These are phyloP conservation scores for Arrhamphus sclerolepis DNA, from an alignment of 2,797 vertebrate genomes.

Conservation along the genomic window DNA sequence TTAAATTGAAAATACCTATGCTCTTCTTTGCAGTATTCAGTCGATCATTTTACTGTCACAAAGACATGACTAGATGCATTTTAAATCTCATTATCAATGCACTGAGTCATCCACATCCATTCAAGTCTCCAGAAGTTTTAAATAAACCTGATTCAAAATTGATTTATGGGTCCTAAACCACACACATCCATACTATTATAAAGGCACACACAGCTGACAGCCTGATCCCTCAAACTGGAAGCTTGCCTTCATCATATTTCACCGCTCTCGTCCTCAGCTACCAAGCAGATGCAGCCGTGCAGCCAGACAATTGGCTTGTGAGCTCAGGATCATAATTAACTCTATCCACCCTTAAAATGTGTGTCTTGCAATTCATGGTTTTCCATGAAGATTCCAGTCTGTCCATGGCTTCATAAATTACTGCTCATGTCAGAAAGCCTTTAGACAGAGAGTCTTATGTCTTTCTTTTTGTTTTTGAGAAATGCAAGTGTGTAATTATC, in stretches of 20 bases:
- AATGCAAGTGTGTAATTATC: constrained; percentile 58
- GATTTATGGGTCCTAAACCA: constrained; percentile 60
- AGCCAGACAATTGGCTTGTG: constrained; percentile 58
- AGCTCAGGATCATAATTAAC: constrained; percentile 64
- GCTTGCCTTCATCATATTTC: constrained; percentile 55
- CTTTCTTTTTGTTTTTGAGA: constrained; percentile 19
- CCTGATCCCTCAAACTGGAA: constrained; percentile 58
- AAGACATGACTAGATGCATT: constrained; percentile 19
- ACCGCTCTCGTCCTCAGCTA: constrained; percentile 27
- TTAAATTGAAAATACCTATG: neutral
- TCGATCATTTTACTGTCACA: constrained; percentile 9
- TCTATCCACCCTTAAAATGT: constrained; percentile 40
- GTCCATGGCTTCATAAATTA: constrained; percentile 54
- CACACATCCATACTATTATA: constrained; percentile 59
- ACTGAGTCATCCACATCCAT: constrained; percentile 25
- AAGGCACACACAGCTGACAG: constrained; percentile 59
- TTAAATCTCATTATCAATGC: constrained; percentile 40
- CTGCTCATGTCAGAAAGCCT: constrained; percentile 48
- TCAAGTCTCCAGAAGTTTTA: constrained; percentile 42
- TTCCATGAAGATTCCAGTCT: constrained; percentile 44
- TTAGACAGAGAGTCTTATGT: constrained; percentile 37
- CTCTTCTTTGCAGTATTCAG: constrained; percentile 2
- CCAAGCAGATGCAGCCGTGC: constrained; percentile 17
- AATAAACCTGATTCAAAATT: constrained; percentile 60
- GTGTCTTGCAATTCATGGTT: constrained; percentile 35